These are phyloP conservation scores for Lanistes nyassanus DNA, from an alignment of 1,140 invertebrate species.

Conservation along the genomic window DNA sequence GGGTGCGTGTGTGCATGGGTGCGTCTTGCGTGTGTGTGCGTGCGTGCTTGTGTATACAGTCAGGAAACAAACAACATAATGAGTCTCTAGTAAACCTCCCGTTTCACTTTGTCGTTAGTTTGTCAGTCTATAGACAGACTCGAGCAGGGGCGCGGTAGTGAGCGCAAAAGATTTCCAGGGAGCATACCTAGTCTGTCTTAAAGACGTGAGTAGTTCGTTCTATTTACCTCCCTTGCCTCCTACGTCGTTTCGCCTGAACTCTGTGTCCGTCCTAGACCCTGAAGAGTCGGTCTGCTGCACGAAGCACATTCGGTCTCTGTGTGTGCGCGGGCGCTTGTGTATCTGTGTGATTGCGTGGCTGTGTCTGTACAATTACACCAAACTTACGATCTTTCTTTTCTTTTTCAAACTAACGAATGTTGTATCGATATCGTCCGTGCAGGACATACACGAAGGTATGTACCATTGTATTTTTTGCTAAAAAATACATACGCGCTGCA, in stretches of 20 bases:
- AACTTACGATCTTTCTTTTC: too few species aligned
- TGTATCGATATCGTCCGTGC: too few species aligned
- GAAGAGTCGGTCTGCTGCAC: background rate
- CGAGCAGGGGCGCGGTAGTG: background rate
- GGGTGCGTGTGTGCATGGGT: background rate
- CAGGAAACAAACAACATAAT: background rate
- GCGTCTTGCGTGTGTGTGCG: background rate
- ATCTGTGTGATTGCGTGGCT: conserved; percentile 12
- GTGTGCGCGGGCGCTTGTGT: background rate
- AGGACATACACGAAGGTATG: too few species aligned
- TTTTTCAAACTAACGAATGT: too few species aligned
- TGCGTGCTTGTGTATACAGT: background rate
- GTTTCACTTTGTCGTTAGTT: background rate
- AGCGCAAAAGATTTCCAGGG: background rate
- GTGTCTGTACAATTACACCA: too few species aligned
- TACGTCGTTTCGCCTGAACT: background rate
- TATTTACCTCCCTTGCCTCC: background rate
- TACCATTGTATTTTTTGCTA: too few species aligned
- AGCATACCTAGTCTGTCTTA: background rate
- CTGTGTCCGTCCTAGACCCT: background rate
- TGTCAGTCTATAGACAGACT: background rate
- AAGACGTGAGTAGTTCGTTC: background rate
- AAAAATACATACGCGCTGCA: too few species aligned
- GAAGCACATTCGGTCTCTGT: background rate
- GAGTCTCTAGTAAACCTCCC: background rate